Evolutionary conservation across 2,113 vertebrate species (phyloP).

Genomic region (Halcyon senegalensis): DNA sequence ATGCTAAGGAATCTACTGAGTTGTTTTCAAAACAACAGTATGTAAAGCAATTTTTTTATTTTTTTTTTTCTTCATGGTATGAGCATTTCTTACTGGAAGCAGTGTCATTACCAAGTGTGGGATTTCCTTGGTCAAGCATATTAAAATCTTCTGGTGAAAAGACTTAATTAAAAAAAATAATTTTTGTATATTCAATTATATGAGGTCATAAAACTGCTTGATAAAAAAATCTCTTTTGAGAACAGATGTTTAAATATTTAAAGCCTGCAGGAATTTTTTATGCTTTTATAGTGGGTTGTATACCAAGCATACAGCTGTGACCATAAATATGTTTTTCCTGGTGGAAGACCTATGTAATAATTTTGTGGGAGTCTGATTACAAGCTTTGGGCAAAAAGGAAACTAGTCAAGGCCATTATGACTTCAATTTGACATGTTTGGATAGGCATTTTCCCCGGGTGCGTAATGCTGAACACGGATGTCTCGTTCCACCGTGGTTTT

Average conservation of each 20-base stretch:
- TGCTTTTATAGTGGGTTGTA: not conserved
- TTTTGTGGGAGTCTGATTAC: constrained; percentile 36
- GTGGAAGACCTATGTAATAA: not conserved
- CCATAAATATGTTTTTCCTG: not conserved
- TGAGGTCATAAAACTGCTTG: not conserved
- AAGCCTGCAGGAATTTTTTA: not conserved
- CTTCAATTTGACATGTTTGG: not conserved
- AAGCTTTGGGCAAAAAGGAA: not conserved
- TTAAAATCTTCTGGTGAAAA: not conserved
- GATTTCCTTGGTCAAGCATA: not conserved
- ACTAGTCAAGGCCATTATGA: not conserved
- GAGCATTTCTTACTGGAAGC: not conserved
- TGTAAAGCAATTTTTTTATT: not conserved
- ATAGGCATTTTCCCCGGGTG: not conserved
- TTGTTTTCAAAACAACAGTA: not conserved
- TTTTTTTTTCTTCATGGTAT: not conserved
- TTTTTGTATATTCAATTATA: not conserved
- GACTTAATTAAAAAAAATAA: not conserved
- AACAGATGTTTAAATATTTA: not conserved
- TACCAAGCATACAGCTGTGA: not conserved
- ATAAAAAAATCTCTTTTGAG: not conserved
- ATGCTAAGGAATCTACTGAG: not conserved
- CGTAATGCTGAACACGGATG: not conserved
- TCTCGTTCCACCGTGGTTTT: not conserved
- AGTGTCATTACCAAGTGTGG: not conserved